Conservation (phyloP, 2,888 invertebrate species). For the Deroplatys truncata region DNA sequence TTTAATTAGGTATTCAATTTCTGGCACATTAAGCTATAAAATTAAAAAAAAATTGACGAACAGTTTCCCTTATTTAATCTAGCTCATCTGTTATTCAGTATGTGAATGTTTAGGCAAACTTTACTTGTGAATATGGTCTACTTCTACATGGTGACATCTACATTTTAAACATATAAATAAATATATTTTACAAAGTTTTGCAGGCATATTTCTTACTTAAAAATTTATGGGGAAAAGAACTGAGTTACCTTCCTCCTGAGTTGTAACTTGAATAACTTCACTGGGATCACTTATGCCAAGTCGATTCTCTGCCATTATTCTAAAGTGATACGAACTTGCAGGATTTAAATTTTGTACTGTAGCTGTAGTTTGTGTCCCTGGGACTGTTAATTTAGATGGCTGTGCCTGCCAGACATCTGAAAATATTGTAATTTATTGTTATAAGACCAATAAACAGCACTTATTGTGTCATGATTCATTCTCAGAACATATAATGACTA, state of each 20-base stretch:
- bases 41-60: too few species aligned
- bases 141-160: too few species aligned
- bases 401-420: conserved; percentile 77
- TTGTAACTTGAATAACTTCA: conserved; percentile 79
- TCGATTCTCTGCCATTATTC: conserved; percentile 85
- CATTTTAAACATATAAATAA: not conserved
- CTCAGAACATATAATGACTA: too few species aligned
- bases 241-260: conserved; percentile 68
- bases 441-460: not conserved
- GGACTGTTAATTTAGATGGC: conserved; percentile 75
- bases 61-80: too few species aligned
- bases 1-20: too few species aligned
- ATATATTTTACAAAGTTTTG: not conserved
- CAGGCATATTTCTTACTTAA: not conserved
- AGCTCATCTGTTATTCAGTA: too few species aligned
- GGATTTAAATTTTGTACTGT: conserved; percentile 78
- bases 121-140: too few species aligned
- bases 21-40: too few species aligned
- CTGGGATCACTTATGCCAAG: conserved; percentile 84
- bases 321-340: conserved; percentile 80
- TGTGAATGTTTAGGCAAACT: too few species aligned
- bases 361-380: conserved; percentile 77
- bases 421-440: conserved; percentile 31
- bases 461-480: too few species aligned
- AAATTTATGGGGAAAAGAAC: not conserved